A percentile compares a stretch with the other conserved stretches of the same genome.
These are phyloP conservation scores for Leptinotarsa defecta DNA, from an alignment of 1,140 invertebrate species.

Conservation along the genomic window DNA sequence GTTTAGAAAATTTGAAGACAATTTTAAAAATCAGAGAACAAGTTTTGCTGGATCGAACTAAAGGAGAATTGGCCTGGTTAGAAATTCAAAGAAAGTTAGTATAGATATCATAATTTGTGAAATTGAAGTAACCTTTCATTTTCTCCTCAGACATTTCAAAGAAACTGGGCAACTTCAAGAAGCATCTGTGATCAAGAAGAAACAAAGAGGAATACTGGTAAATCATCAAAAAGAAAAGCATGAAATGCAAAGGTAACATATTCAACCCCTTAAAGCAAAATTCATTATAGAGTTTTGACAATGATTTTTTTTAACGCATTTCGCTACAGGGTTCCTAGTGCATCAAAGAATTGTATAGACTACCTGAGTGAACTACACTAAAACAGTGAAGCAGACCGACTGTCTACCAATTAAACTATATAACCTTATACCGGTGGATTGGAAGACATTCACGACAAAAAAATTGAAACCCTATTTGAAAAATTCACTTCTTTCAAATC, in stretches of 20 bases:
- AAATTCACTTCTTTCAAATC: too few species aligned
- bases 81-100: constrained; percentile 56
- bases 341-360: too few species aligned
- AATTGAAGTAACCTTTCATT: constrained; percentile 19
- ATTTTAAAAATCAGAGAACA: constrained; percentile 54
- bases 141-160: constrained; percentile 46
- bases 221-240: constrained; percentile 53
- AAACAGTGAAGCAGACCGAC: too few species aligned
- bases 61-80: constrained; percentile 52
- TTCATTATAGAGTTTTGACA: neutral
- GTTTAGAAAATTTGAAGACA: constrained; percentile 52
- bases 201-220: constrained; percentile 53
- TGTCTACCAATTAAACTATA: too few species aligned
- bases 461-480: too few species aligned
- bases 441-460: too few species aligned
- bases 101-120: neutral
- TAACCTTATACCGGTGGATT: too few species aligned
- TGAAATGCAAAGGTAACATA: constrained; percentile 53
- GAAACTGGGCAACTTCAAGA: constrained; percentile 52
- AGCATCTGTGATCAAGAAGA: constrained; percentile 54
- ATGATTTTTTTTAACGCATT: too few species aligned
- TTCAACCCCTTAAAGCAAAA: neutral
- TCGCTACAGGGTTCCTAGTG: too few species aligned
- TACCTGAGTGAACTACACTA: too few species aligned
- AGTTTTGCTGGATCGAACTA: constrained; percentile 50